These are phyloP conservation scores for Crepidodera aurea DNA, from an alignment of 2,888 invertebrate genomes.

Conservation along the genomic window DNA sequence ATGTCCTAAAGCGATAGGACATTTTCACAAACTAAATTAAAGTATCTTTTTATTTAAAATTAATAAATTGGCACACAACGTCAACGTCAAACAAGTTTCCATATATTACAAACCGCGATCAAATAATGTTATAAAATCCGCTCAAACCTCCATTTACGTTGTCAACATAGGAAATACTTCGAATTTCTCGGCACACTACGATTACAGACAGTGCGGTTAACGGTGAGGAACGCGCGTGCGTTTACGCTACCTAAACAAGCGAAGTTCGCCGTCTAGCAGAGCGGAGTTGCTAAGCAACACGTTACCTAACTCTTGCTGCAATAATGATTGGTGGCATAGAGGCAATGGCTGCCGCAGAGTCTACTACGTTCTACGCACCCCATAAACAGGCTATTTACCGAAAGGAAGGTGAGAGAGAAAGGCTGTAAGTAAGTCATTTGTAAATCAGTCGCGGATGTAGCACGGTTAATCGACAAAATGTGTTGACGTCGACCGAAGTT, in stretches of 20 bases:
- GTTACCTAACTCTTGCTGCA: conserved; percentile 60
- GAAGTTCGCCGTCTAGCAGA: conserved; percentile 33
- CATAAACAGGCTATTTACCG: conserved; percentile 58
- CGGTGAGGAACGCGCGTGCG: conserved; percentile 51
- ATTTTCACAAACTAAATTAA: too few species aligned
- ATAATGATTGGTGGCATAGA: conserved; percentile 62
- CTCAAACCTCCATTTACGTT: conserved; percentile 18
- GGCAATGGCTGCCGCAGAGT: conserved; percentile 60
- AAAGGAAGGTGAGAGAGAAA: conserved; percentile 35
- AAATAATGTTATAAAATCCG: too few species aligned
- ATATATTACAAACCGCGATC: too few species aligned
- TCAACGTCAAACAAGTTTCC: too few species aligned
- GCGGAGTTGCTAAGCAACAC: conserved; percentile 60
- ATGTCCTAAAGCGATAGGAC: too few species aligned
- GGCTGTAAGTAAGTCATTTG: conserved; percentile 18
- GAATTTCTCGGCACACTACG: conserved; percentile 5
- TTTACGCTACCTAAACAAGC: conserved; percentile 40
- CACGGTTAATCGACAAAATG: conserved; percentile 16
- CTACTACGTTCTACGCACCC: conserved; percentile 52
- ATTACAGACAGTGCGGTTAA: conserved; percentile 25
- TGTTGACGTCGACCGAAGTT: conserved; percentile 12
- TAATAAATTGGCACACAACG: too few species aligned
- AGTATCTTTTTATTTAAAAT: too few species aligned
- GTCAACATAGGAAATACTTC: conserved; percentile 27
- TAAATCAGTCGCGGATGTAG: conserved; percentile 19